Percentiles rank a stretch among this genome's conserved stretches.
phyloP scores from a whole-genome alignment of 1,140 invertebrate genomes.

The Aphelinus certus region DNA sequence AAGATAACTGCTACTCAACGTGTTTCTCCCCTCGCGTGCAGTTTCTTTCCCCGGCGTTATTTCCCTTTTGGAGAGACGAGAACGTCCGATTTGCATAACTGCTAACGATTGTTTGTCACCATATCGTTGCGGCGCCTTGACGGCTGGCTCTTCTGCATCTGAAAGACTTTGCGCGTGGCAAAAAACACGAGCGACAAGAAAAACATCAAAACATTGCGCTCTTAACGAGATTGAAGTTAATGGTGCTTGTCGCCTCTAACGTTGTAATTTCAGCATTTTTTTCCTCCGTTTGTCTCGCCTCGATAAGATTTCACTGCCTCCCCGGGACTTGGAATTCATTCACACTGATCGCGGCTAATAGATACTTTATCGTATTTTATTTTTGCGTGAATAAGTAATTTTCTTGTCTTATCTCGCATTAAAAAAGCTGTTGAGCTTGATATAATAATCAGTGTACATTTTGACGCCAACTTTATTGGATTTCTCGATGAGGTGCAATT shows the following conservation, averaged over 20 bases:
- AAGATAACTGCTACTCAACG: too few relatives aligned
- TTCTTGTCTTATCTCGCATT: too few relatives aligned
- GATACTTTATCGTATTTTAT: too few relatives aligned
- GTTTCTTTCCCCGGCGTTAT: too few relatives aligned
- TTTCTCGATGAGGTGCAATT: too few relatives aligned
- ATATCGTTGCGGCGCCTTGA: constrained; percentile 48
- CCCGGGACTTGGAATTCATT: constrained; percentile 29
- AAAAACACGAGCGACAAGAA: too few relatives aligned
- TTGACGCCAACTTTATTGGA: too few relatives aligned
- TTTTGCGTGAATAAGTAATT: too few relatives aligned
- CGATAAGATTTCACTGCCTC: constrained; percentile 28
- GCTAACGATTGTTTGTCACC: constrained; percentile 61
- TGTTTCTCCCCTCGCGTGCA: too few relatives aligned
- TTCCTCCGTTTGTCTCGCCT: background rate
- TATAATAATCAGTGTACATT: too few relatives aligned
- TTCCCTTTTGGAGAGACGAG: constrained; percentile 43
- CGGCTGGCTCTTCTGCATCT: constrained; percentile 28
- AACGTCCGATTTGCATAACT: constrained; percentile 61
- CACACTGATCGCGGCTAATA: background rate
- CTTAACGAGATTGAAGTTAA: constrained; percentile 10
- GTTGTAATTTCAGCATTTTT: background rate
- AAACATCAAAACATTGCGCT: background rate
- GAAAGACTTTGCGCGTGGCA: too few relatives aligned
- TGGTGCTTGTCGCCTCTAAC: background rate
- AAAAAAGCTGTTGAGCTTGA: too few relatives aligned